A percentile compares a stretch with the other conserved stretches of the same genome.
These are phyloP conservation scores for Eleutherodactylus coqui DNA, from an alignment of 2,797 vertebrate genomes.

Conservation along the genomic window DNA sequence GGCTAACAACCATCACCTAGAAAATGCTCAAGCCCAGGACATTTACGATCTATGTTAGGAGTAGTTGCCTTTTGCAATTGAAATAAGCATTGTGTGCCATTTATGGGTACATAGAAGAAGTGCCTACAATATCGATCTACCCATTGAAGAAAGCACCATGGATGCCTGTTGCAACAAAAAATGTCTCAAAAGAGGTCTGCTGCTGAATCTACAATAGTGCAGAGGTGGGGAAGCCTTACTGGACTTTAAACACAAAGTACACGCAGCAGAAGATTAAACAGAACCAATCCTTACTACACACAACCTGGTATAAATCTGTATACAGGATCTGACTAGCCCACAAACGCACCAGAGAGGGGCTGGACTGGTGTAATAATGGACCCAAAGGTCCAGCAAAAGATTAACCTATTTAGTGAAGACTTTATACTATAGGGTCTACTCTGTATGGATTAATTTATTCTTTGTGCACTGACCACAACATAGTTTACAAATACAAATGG, in stretches of 20 bases:
- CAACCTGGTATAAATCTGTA: neutral
- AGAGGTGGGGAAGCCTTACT: neutral
- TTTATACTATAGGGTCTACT: neutral
- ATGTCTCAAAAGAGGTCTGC: neutral
- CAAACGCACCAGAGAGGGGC: neutral
- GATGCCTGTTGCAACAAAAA: neutral
- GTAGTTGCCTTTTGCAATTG: neutral
- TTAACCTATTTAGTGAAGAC: neutral
- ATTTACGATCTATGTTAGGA: neutral
- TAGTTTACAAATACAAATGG: neutral
- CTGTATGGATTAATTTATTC: neutral
- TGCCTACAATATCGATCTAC: neutral
- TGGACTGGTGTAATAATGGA: neutral
- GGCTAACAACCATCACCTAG: neutral
- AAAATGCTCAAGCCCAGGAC: too few species aligned
- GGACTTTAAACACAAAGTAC: neutral
- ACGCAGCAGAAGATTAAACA: neutral
- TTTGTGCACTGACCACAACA: neutral
- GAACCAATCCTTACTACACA: too few species aligned
- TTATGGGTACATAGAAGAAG: neutral
- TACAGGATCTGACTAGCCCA: neutral
- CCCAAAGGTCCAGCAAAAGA: neutral
- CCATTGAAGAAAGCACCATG: neutral
- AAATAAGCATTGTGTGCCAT: neutral
- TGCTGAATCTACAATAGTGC: neutral